Conservation (phyloP, 2,113 vertebrate species). For the Nanorana parkeri region DNA sequence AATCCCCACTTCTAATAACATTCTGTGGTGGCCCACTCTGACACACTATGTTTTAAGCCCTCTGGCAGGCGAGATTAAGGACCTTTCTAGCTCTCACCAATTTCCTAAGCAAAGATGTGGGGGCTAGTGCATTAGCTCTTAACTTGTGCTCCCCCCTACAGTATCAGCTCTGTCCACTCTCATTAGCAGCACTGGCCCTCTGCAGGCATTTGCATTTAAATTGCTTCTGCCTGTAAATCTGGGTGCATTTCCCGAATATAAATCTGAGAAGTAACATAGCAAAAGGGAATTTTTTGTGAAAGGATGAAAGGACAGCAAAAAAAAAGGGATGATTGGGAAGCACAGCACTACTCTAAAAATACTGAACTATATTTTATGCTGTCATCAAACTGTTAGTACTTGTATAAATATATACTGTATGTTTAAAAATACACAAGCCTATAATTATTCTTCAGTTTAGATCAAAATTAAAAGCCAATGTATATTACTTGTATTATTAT, state of each 20-base stretch:
- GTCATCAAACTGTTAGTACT: neutral
- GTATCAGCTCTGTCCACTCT: constrained; percentile 57
- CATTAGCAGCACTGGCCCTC: constrained; percentile 57
- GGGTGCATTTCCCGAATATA: constrained; percentile 55
- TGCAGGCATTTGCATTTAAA: constrained; percentile 75
- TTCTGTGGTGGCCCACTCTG: constrained; percentile 34
- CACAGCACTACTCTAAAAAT: neutral
- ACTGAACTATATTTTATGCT: neutral
- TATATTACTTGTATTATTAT: too few species aligned
- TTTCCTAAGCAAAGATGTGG: constrained; percentile 45
- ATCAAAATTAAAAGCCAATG: too few species aligned
- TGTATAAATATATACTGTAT: neutral
- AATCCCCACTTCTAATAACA: constrained; percentile 3
- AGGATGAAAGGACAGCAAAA: neutral
- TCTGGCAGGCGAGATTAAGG: constrained; percentile 51
- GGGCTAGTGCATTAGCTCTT: constrained; percentile 48
- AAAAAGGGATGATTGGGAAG: neutral
- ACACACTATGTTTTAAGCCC: constrained; percentile 33
- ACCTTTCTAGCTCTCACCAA: constrained; percentile 24
- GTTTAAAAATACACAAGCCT: too few species aligned
- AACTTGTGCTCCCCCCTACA: constrained; percentile 45
- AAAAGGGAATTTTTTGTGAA: neutral
- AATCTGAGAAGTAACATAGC: constrained; percentile 21
- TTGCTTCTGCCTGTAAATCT: constrained; percentile 62
- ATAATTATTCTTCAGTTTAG: too few species aligned